Evolutionary conservation across 1,140 invertebrate genomes (phyloP), one percentile per base, ranked within the genome.

Genomic region (Drosophila albomicans): DNA sequence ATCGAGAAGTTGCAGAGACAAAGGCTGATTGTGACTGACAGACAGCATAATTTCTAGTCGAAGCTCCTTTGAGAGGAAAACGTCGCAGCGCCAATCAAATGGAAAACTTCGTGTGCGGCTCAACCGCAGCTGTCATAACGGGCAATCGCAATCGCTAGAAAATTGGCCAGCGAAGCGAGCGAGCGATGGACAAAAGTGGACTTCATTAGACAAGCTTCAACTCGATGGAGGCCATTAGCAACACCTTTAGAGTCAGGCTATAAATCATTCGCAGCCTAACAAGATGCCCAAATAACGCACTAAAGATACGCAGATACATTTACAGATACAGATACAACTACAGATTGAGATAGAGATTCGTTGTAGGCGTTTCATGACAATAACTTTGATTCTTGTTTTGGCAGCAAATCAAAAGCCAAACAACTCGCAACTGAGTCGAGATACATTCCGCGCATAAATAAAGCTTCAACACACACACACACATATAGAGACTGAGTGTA

Each of bases 1-100:
- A 79, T 82, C 80, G 71, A 82, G 80, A 82, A 82, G 51, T 69
- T 43, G 71, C 62, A 77, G 78, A 75, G 78, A 75, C 82, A 87
- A 79, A 82, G 68, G 43, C 52, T 52, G 72, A 79, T 87, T 86
- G 65, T 76, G 82, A 87, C 67, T 73, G 82, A 79, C 25, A 52
- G 62, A 52, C 76, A 79, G 75, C 56, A 86, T 85, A 86, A 86
- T 81, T 86, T 82, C 81, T 86, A 70, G 82, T 70, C 78, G 79
- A 69, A 66, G 67, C 75, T 75, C 7, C 35, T 38, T 7, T 56
- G 56, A 48, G 46, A 61, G 62, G 58, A 80, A 63, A 75, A 69
- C 46, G 20, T 25, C 20, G 51, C 63, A 65, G 16, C 48, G 49
- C 56, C 63, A 84, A 85, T 84, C 81, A 77, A 77, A 80, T 84